These are phyloP conservation scores for Onychomys leucogaster DNA, from an alignment of 2,797 vertebrate species.

Conservation along the genomic window DNA sequence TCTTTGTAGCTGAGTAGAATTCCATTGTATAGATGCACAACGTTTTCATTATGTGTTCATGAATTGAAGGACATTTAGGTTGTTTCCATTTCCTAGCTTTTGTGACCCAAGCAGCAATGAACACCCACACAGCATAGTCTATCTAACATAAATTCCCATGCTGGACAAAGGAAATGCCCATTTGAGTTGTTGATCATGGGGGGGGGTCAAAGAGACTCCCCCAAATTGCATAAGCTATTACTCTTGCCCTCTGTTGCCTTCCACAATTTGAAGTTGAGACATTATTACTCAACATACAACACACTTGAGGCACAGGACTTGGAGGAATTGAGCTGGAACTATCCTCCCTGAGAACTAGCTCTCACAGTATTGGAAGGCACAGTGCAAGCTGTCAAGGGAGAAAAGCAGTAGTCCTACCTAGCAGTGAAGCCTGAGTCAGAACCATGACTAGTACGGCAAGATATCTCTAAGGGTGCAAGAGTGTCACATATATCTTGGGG, in stretches of 20 bases:
- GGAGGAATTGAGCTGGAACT: not conserved
- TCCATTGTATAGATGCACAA: not conserved
- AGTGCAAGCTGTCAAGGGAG: not conserved
- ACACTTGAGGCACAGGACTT: not conserved
- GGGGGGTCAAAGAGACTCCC: not conserved
- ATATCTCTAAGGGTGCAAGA: not conserved
- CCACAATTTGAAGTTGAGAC: not conserved
- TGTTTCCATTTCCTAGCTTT: not conserved
- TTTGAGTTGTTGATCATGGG: not conserved
- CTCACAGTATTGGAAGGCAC: not conserved
- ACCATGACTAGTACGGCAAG: not conserved
- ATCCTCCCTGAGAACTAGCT: not conserved
- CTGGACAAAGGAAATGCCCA: not conserved
- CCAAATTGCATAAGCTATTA: not conserved
- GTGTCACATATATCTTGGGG: not conserved
- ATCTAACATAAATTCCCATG: not conserved
- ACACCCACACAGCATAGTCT: not conserved
- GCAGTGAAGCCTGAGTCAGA: not conserved
- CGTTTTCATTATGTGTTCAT: not conserved
- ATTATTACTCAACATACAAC: not conserved
- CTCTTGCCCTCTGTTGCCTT: not conserved
- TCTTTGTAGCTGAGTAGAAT: not conserved
- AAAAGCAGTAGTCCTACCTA: not conserved
- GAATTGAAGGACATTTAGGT: not conserved
- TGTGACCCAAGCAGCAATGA: not conserved